These are phyloP conservation scores for Pan paniscus DNA, from an alignment of 2,113 vertebrate genomes.

Conservation along the genomic window DNA sequence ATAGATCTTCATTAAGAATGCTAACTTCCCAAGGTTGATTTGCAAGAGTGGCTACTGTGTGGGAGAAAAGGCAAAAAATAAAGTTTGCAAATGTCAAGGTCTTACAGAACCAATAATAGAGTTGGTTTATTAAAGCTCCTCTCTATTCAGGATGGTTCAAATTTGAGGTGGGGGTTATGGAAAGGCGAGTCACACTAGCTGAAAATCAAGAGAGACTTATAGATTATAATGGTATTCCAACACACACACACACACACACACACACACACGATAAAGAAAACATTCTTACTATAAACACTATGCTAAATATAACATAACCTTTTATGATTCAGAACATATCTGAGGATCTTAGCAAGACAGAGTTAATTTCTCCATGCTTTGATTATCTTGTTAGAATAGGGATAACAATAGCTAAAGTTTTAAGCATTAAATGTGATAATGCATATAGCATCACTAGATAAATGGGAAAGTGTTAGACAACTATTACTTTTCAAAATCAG, in stretches of 20 bases:
- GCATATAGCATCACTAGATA: neutral
- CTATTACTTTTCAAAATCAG: neutral
- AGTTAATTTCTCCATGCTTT: neutral
- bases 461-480: neutral
- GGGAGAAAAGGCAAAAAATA: conserved; percentile 70
- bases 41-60: conserved; percentile 72
- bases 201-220: neutral
- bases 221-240: neutral
- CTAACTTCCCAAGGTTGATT: conserved; percentile 80
- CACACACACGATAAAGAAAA: neutral
- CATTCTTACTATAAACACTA: neutral
- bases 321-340: neutral
- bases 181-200: neutral
- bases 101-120: conserved; percentile 56
- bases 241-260: neutral
- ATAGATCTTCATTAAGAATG: conserved; percentile 80
- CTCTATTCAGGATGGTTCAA: conserved; percentile 20
- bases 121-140: conserved; percentile 43
- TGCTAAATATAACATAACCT: neutral
- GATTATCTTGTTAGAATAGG: neutral
- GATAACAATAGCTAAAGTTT: neutral
- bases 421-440: conserved; percentile 24
- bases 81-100: conserved; percentile 79
- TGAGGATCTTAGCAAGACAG: neutral
- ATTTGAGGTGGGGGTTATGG: neutral